Percentiles rank a stretch among this genome's conserved stretches.
These are phyloP conservation scores for Labrus mixtus DNA, from an alignment of 2,113 vertebrate genomes.

Conservation along the genomic window DNA sequence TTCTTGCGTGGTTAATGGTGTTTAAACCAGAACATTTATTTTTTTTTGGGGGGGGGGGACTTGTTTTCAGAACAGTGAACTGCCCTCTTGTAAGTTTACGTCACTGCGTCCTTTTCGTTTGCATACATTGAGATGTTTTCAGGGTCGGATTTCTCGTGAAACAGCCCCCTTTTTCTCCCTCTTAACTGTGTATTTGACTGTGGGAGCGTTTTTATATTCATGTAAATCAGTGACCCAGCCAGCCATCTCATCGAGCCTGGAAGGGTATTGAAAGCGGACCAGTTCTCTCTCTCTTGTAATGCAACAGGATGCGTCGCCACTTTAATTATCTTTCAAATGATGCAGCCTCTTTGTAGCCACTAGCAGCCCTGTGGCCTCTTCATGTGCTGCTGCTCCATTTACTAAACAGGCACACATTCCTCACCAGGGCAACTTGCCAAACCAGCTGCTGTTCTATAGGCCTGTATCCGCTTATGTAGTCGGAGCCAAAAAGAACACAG, in stretches of 20 bases:
- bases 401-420: slow-evolving; percentile 79
- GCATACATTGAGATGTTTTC: neutral
- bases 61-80: neutral
- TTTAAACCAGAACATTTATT: neutral
- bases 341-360: slow-evolving; percentile 61
- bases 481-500: slow-evolving; percentile 54
- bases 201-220: neutral
- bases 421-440: slow-evolving; percentile 76
- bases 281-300: slow-evolving; percentile 30
- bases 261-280: slow-evolving; percentile 28
- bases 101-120: neutral
- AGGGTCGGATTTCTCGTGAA: neutral
- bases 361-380: slow-evolving; percentile 52
- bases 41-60: neutral
- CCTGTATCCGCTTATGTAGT: slow-evolving; percentile 72
- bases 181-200: neutral
- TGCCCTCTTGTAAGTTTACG: neutral
- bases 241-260: slow-evolving; percentile 5
- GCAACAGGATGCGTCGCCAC: slow-evolving; percentile 43
- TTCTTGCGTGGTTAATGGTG: neutral
- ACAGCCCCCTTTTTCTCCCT: neutral
- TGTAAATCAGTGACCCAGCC: slow-evolving; percentile 32
- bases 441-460: slow-evolving; percentile 82
- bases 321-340: slow-evolving; percentile 69
- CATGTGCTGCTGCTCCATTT: slow-evolving; percentile 69